phyloP scores from a whole-genome alignment of 2,888 invertebrate species.

The Tipula vernalis region DNA sequence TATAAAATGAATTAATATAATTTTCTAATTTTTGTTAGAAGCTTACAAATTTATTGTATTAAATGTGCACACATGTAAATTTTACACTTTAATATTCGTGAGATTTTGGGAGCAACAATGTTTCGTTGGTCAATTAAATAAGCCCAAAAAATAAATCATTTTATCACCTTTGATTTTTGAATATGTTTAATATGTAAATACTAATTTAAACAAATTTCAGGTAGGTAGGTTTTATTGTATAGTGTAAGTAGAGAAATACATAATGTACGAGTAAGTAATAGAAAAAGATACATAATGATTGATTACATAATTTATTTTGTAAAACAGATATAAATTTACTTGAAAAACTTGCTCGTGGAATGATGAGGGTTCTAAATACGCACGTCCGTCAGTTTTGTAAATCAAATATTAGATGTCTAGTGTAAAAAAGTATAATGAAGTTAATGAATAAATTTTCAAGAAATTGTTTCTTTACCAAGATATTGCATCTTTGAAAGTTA shows the following conservation, averaged over 20 bases:
- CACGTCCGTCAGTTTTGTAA: not conserved
- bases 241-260: not conserved
- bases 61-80: not conserved
- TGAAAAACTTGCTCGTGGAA: not conserved
- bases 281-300: not conserved
- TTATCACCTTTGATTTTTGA: not conserved
- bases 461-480: too few relatives aligned
- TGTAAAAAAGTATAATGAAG: not conserved
- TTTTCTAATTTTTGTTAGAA: not conserved
- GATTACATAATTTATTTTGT: not conserved
- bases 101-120: not conserved
- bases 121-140: not conserved
- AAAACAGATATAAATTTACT: not conserved
- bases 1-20: not conserved
- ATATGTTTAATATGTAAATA: not conserved
- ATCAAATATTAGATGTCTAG: not conserved
- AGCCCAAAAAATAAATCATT: not conserved
- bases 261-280: not conserved
- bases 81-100: not conserved
- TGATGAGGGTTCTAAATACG: not conserved
- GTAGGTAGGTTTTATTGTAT: not conserved
- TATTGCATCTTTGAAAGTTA: too few relatives aligned
- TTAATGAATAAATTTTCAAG: too few relatives aligned
- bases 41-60: not conserved
- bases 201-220: not conserved